Conservation (phyloP, 2,888 invertebrate genomes). For the Latheticus oryzae region DNA sequence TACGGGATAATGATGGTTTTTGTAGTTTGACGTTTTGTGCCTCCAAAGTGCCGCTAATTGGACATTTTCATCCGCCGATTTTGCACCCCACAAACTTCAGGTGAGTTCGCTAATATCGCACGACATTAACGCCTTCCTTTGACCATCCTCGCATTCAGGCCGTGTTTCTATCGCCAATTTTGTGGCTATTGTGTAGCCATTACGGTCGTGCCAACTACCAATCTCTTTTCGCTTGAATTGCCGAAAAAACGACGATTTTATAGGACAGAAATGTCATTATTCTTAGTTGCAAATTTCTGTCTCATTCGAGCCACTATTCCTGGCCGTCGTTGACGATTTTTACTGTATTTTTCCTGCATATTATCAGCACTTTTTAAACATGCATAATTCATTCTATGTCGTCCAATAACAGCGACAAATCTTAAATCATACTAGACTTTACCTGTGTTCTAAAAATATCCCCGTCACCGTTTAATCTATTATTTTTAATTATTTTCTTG, state of each 20-base stretch:
- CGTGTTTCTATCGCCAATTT: constrained; percentile 57
- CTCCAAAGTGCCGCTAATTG: constrained; percentile 34
- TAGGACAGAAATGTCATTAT: constrained; percentile 9
- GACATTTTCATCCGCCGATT: constrained; percentile 25
- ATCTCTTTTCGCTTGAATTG: background rate
- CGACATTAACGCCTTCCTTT: constrained; percentile 21
- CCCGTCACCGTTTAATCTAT: background rate
- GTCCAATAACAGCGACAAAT: constrained; percentile 12
- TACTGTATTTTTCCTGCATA: constrained; percentile 18
- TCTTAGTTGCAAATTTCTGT: background rate
- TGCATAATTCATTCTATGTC: constrained; percentile 21
- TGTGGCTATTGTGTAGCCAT: constrained; percentile 58
- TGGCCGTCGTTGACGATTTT: too few species aligned
- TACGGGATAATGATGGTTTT: constrained; percentile 55
- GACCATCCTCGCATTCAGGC: constrained; percentile 37
- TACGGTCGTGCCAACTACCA: constrained; percentile 44
- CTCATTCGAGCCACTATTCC: too few species aligned
- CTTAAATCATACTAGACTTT: background rate
- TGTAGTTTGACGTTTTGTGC: constrained; percentile 53
- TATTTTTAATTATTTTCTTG: constrained; percentile 3
- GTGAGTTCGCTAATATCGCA: constrained; percentile 27
- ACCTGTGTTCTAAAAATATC: constrained; percentile 22
- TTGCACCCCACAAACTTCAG: constrained; percentile 26
- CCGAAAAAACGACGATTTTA: background rate
- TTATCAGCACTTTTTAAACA: background rate